Evolutionary conservation across 2,888 invertebrate species (phyloP), one percentile per base, ranked within the genome.

Genomic region (Therioaphis trifolii): DNA sequence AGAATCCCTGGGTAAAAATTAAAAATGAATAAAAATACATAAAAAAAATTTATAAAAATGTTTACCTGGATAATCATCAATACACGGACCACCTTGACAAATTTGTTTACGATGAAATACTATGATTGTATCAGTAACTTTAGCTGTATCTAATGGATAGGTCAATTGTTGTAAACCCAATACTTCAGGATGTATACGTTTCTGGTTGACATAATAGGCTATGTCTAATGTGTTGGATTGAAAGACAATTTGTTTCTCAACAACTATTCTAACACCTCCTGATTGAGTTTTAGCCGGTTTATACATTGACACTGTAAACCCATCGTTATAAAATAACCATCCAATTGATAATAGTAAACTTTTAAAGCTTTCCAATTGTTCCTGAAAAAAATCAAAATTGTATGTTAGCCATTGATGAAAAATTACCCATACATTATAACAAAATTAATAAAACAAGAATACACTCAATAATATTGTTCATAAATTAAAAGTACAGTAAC

Each of bases 201-300:
- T 63, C 0, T 63, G 63, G 29, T 63, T 63, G 5, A 63, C 18
- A 29, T 63, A 63, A 18, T 29, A 61, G 14, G 14, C 27, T 27
- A 61, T 15, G 11, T 61, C 14, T 27, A 61, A 61, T 12, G 24
- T 24, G 27, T 27, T 27, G 4, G 61, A 27, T 63, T 63, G 63
- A 63, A 63, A 63, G 18, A 63, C 63, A 63, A 63, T 63, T 35
- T 63, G 63, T 63, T 63, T 63, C 9, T 63, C 29, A 63, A 63
- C 29, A 29, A 63, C 29, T 7, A 63, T 27, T 29, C 29, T 63
- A 4, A 63, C 29, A 29, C 29, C 29, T 15, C n/a, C 29, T 15
- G 15, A 18, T 63, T 29, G 14, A 18, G 15, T 7, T 63, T 63
- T 63, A 15, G 1, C 29, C 18, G 29, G 63, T 29, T 63, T 63